phyloP scores from a whole-genome alignment of 2,888 invertebrate genomes.

The Netelia inedita region DNA sequence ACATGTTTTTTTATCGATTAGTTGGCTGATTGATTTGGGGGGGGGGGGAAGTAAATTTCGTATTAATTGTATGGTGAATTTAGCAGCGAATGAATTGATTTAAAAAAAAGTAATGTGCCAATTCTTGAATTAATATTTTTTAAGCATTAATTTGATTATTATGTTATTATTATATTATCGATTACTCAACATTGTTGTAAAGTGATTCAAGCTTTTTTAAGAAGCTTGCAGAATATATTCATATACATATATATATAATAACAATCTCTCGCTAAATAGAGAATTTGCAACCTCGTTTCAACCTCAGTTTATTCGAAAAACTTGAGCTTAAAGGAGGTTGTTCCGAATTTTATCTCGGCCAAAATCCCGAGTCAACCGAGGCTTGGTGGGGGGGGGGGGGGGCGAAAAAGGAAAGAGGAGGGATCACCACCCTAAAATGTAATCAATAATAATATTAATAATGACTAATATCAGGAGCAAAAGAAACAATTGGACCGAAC shows the following conservation, averaged over 20 bases:
- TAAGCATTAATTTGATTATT: conserved; percentile 6
- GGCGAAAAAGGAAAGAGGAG: no score
- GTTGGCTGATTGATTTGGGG: not conserved
- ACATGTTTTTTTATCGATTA: not conserved
- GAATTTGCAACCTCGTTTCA: no score
- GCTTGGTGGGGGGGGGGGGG: no score
- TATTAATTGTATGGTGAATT: conserved; percentile 19
- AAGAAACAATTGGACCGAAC: conserved; percentile 63
- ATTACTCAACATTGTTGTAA: conserved; percentile 27
- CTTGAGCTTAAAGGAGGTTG: no score
- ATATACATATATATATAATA: not conserved
- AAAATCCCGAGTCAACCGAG: no score
- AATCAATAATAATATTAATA: conserved; percentile 31
- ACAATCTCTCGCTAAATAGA: no score
- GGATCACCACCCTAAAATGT: not conserved
- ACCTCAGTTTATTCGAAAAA: no score
- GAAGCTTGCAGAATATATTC: conserved; percentile 21
- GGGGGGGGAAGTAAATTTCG: conserved; percentile 11
- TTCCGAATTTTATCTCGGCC: no score
- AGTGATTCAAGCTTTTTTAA: conserved; percentile 33
- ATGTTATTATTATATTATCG: not conserved
- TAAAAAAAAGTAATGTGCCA: conserved; percentile 52
- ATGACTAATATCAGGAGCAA: conserved; percentile 50
- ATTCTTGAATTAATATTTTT: conserved; percentile 43
- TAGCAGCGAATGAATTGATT: not conserved